Evolutionary conservation across 2,113 vertebrate species (phyloP), one percentile per base, ranked within the genome.

Genomic region (Apteryx owenii): DNA sequence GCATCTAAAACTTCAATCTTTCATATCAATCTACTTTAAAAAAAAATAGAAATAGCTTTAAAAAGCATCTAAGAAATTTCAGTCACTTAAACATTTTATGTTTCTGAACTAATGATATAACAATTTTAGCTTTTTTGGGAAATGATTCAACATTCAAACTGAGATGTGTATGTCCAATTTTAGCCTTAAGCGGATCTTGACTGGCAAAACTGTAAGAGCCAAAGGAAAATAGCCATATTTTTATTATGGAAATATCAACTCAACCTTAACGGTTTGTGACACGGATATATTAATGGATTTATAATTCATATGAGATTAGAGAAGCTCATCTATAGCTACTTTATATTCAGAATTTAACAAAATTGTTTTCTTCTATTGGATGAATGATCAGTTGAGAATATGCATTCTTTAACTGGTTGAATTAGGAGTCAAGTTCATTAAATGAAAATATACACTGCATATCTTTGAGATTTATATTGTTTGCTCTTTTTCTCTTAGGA

Each of bases 401-500:
- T 2, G 1, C 16, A 8, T 93, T 95, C 50, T 29, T 95, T 95
- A 83, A 77, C 58, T 51, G 10, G 36, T n/a, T 78, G 42, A 81
- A 42, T 88, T 92, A 70, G 40, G 46, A 85, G 40, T 92, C 50
- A 50, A 38, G 21, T 88, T 96, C 21, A 1, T 96, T 88, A 84
- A 61, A 89, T 95, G 50, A 85, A 94, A 87, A 76, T 87, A 73
- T n/a, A 12, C 21, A 16, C 17, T 95, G 38, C 85, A 9, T 87
- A 44, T 81, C 15, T 80, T 93, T 81, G 73, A 93, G 81, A 94
- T 95, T 96, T 79, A 96, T 53, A 50, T 96, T 96, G 76, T 95
- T 96, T 94, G 85, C 56, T 89, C 85, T 96, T 97, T 97, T 90
- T 97, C 90, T 96, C 61, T 89, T 95, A 89, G 95, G 95, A 94